A percentile compares a stretch with the other conserved stretches of the same genome.
Evolutionary conservation across 2,888 invertebrate genomes (phyloP).

Genomic region (Nowickia ferox): DNA sequence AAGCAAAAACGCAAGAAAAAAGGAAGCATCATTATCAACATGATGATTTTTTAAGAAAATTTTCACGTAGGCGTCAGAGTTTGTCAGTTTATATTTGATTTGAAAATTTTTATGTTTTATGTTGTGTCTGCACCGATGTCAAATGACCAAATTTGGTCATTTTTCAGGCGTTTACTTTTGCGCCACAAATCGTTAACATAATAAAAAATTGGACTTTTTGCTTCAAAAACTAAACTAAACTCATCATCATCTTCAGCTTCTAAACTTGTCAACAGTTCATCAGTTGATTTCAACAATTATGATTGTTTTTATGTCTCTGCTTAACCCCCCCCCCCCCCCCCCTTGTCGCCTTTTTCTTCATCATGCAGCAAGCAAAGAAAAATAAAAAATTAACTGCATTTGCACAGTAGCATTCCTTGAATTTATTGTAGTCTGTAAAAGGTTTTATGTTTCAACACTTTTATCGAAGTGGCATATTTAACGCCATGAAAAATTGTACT

Average conservation of each 20-base stretch:
- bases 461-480: constrained; percentile 80
- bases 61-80: constrained; percentile 76
- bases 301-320: constrained; percentile 41
- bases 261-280: constrained; percentile 76
- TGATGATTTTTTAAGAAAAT: constrained; percentile 68
- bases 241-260: constrained; percentile 33
- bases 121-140: constrained; percentile 59
- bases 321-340: constrained; percentile 24
- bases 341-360: constrained; percentile 3
- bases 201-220: constrained; percentile 61
- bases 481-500: constrained; percentile 80
- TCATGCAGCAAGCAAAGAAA: not conserved
- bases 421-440: constrained; percentile 59
- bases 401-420: constrained; percentile 62
- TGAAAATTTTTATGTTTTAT: constrained; percentile 62
- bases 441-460: constrained; percentile 57
- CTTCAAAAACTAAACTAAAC: constrained; percentile 24
- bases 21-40: constrained; percentile 11
- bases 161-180: constrained; percentile 72
- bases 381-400: not conserved
- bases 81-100: constrained; percentile 66
- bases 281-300: constrained; percentile 55
- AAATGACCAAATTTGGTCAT: constrained; percentile 72
- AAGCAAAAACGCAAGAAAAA: constrained; percentile 50
- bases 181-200: constrained; percentile 64